Evolutionary conservation across 2,888 invertebrate species (phyloP).

Genomic region (Epinotia ramella): DNA sequence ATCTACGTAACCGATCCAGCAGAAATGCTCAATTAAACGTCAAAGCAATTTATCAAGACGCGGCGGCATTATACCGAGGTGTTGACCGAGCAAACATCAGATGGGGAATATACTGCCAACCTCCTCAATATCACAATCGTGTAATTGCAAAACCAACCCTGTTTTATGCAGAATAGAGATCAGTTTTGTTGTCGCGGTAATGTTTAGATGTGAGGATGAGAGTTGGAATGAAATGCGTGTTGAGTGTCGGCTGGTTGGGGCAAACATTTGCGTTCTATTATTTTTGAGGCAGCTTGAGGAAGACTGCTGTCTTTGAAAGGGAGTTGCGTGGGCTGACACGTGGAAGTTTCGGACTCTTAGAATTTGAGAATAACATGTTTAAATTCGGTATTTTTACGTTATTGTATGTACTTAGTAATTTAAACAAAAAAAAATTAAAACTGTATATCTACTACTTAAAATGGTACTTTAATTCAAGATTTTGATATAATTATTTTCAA

Average conservation of each 20-base stretch:
- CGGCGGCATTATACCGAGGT: slow-evolving; percentile 56
- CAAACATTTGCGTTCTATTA: slow-evolving; percentile 75
- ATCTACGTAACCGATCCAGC: slow-evolving; percentile 45
- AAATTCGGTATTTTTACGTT: too few species aligned
- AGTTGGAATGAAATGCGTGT: slow-evolving; percentile 65
- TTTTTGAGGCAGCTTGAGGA: slow-evolving; percentile 55
- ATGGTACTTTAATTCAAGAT: background rate
- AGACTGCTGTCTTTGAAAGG: slow-evolving; percentile 33
- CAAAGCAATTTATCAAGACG: slow-evolving; percentile 62
- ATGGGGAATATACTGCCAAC: slow-evolving; percentile 53
- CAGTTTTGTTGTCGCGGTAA: background rate
- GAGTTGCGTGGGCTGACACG: background rate
- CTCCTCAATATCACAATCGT: background rate
- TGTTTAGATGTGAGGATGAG: background rate
- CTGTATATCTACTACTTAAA: too few species aligned
- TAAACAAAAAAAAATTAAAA: too few species aligned
- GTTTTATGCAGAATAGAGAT: background rate
- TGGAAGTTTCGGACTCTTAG: too few species aligned
- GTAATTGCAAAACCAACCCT: slow-evolving; percentile 6
- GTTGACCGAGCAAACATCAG: slow-evolving; percentile 73
- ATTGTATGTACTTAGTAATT: too few species aligned
- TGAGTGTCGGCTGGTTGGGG: slow-evolving; percentile 58
- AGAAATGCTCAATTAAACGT: slow-evolving; percentile 59
- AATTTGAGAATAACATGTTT: too few species aligned
- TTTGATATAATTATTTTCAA: background rate